phyloP scores from a whole-genome alignment of 1,140 invertebrate genomes.

The Sminthurinus signatus region DNA sequence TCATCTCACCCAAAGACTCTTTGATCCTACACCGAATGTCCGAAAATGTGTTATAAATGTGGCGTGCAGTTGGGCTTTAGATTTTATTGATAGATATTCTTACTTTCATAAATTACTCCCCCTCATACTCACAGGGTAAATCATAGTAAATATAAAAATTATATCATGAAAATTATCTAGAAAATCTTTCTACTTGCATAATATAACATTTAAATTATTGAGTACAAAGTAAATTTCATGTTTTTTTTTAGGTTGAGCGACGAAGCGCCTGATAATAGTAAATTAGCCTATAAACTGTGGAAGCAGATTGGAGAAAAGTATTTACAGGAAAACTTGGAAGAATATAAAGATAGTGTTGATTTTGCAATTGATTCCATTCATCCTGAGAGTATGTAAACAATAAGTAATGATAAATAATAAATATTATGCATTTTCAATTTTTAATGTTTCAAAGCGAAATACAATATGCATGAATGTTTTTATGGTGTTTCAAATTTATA shows the following conservation, averaged over 20 bases:
- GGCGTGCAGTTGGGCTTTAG: constrained; percentile 59
- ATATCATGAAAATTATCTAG: too few relatives aligned
- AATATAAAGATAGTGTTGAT: constrained; percentile 66
- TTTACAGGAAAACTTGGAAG: constrained; percentile 66
- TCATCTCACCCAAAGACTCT: constrained; percentile 64
- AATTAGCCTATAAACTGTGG: constrained; percentile 58
- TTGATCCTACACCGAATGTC: constrained; percentile 64
- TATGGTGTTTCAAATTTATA: too few relatives aligned
- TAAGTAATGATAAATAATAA: constrained; percentile 42
- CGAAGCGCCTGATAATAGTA: constrained; percentile 57
- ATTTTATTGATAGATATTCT: constrained; percentile 68
- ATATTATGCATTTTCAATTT: constrained; percentile 8
- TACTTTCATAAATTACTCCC: constrained; percentile 68
- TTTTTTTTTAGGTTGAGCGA: constrained; percentile 64
- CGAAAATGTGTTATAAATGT: constrained; percentile 59
- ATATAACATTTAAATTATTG: too few relatives aligned
- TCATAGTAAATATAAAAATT: too few relatives aligned
- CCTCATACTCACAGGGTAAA: constrained; percentile 61
- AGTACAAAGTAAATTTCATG: too few relatives aligned
- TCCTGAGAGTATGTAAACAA: constrained; percentile 38
- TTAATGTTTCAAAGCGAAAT: background rate
- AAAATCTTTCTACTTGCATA: too few relatives aligned
- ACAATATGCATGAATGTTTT: too few relatives aligned
- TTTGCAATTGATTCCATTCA: constrained; percentile 48
- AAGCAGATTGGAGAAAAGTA: constrained; percentile 59